Evolutionary conservation across 2,797 vertebrate genomes (phyloP).

Genomic region (Thaleichthys pacificus): DNA sequence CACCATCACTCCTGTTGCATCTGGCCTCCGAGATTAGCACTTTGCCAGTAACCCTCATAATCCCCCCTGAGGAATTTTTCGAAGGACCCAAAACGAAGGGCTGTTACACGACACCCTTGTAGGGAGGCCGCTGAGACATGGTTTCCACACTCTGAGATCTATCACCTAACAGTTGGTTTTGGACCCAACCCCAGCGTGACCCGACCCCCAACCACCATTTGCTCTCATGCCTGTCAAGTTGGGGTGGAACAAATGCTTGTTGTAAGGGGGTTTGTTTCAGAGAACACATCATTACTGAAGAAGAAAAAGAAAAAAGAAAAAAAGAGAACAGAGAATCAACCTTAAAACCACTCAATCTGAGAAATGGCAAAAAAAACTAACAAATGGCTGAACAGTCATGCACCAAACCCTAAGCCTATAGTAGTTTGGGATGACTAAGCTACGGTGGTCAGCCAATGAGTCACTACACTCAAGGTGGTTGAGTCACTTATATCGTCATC

Average conservation of each 20-base stretch:
- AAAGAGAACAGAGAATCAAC: not conserved
- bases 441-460: not conserved
- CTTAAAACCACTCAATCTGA: no score
- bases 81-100: slow-evolving; percentile 43
- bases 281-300: not conserved
- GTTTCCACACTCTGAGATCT: slow-evolving; percentile 60
- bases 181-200: slow-evolving; percentile 47
- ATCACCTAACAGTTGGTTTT: slow-evolving; percentile 66
- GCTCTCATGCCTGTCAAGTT: slow-evolving; percentile 45
- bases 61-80: slow-evolving; percentile 60
- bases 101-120: slow-evolving; percentile 58
- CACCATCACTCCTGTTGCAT: slow-evolving; percentile 69
- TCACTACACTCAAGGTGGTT: not conserved
- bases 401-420: not conserved
- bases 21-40: slow-evolving; percentile 67
- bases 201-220: slow-evolving; percentile 58
- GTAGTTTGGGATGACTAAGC: not conserved
- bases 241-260: slow-evolving; percentile 45
- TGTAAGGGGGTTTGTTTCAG: not conserved
- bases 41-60: slow-evolving; percentile 45
- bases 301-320: not conserved
- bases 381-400: no score
- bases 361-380: no score
- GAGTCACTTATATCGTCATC: no score
- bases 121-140: slow-evolving; percentile 48